phyloP scores from a whole-genome alignment of 2,113 vertebrate genomes.

The Sprattus sprattus region DNA sequence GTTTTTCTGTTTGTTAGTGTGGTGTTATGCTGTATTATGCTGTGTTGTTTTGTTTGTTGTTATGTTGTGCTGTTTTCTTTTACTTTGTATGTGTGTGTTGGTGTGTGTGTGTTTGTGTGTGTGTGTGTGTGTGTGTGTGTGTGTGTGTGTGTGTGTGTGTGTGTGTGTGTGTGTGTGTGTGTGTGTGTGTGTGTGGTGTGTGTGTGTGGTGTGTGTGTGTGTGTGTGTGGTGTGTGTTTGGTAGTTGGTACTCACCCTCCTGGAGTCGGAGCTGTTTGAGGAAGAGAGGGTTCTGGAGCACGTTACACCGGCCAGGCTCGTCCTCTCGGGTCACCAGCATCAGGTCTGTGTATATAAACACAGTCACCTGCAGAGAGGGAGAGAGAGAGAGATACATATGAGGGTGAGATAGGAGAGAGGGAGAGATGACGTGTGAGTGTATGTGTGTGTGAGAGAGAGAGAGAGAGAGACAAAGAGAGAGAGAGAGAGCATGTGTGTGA shows the following conservation, averaged over 20 bases:
- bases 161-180: background rate
- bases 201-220: constrained; percentile 6
- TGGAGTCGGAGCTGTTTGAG: constrained; percentile 85
- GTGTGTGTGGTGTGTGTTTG: constrained; percentile 6
- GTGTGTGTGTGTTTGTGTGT: background rate
- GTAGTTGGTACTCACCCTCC: constrained; percentile 76
- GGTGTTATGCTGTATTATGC: too few relatives aligned
- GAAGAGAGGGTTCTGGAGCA: constrained; percentile 91
- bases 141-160: background rate
- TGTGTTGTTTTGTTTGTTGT: too few relatives aligned
- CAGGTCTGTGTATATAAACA: constrained; percentile 90
- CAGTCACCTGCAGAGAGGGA: constrained; percentile 76
- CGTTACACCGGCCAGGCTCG: constrained; percentile 84
- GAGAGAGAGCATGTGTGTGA: too few relatives aligned
- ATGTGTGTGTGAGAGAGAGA: background rate
- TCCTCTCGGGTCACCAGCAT: constrained; percentile 93
- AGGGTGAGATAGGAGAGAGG: too few relatives aligned
- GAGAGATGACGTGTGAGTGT: background rate
- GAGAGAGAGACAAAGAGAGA: background rate
- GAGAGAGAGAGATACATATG: background rate
- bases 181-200: background rate
- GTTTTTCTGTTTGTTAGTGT: too few relatives aligned
- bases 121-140: background rate
- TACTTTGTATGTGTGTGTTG: background rate
- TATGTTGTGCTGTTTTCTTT: too few relatives aligned